Base-by-base conservation (phyloP, 2,113 vertebrate species). In the Bujurquina vittata region DNA sequence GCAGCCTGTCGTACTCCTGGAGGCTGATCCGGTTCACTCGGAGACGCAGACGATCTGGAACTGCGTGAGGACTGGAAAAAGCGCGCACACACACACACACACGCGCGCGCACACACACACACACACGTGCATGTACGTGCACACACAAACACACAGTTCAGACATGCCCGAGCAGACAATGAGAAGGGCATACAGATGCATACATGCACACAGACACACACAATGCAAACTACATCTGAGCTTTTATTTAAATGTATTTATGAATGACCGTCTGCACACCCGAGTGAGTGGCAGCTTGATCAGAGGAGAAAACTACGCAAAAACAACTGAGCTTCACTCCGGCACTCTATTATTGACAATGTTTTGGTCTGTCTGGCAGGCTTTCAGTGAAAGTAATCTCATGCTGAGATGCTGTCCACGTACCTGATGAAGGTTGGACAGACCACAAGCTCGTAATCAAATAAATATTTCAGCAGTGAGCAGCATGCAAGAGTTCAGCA, bases 11-110 rank as follows among this genome's bases (percentile, higher is more conserved):
- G 1, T 99, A 99, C 77, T 99, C 98, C 78, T 97, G 97, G 20
- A 99, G 96, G 92, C 96, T 95, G 94, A 99, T 97, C 81, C 97
- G 96, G 92, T 99, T 99, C 89, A 99, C 98, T 46, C 98, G 96
- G 84, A 99, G 97, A 72, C 98, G 95, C 81, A 99, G 96, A 11
- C 98, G 97, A 60, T 99, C 98, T 14, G 97, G 97, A 84, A 99
- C 96, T 22, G 97, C 96, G 75, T 99, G 98, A 79, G 98, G 97
- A 88, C 98, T 99, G 63, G 33, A 93, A 84, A 80, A 2, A 29
- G 33, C 72, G n/a, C 33, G 46, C 33, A 67, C 35, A 35, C 58
- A 23, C 22, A 72, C 54, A 49, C 60, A 62, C 31, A 33, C 26
- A 35, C 3, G 17, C n/a, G 49, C 29, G 22, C 20, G 60, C 35